Conservation (phyloP, 2,888 invertebrate species). For the Drosophila mettleri region DNA sequence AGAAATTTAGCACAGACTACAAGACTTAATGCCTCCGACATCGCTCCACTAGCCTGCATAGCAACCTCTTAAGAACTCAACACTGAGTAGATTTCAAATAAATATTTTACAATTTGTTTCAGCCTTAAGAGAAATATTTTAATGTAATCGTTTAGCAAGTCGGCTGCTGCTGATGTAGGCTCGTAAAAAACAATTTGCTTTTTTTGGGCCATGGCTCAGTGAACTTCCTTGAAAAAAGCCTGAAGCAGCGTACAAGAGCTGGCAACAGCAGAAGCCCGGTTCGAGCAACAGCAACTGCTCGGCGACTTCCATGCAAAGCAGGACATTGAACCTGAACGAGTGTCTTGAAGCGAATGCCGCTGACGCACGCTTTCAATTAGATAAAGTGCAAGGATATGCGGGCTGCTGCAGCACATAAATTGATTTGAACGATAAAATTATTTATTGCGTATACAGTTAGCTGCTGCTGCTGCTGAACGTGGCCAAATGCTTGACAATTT, state of each 20-base stretch:
- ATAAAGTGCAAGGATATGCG: slow-evolving; percentile 44
- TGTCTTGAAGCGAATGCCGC: slow-evolving; percentile 5
- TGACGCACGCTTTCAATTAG: slow-evolving; percentile 49
- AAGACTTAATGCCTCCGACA: neutral
- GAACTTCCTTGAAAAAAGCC: slow-evolving; percentile 9
- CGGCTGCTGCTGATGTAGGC: neutral
- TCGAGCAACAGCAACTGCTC: neutral
- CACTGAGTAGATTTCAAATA: neutral
- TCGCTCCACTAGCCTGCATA: neutral
- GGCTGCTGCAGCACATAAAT: slow-evolving; percentile 26
- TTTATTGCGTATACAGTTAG: slow-evolving; percentile 41
- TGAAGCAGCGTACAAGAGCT: neutral
- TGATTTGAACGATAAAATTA: slow-evolving; percentile 34
- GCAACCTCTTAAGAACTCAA: no score
- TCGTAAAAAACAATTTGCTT: neutral
- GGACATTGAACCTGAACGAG: slow-evolving; percentile 23
- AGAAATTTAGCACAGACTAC: neutral
- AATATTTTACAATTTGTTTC: neutral
- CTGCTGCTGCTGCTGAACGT: neutral
- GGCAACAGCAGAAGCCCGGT: neutral
- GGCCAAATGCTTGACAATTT: neutral
- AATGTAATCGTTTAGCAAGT: slow-evolving; percentile 3
- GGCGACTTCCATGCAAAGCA: neutral
- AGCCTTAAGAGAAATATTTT: neutral
- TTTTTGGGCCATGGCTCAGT: neutral